Base-by-base conservation (phyloP, 2,888 invertebrate genomes). In the Rhimphoctona megacephalus region DNA sequence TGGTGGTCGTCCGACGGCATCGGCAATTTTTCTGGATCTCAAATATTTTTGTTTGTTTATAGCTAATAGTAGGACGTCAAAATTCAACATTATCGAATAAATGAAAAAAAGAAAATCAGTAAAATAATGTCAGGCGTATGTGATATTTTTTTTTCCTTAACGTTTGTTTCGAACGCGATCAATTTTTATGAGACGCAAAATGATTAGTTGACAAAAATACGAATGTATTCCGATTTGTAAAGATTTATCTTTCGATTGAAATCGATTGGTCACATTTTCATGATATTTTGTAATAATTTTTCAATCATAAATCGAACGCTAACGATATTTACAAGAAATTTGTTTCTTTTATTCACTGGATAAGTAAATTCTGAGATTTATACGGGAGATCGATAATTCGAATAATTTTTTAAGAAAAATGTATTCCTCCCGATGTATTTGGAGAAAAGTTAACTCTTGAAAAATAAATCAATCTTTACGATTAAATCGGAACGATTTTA, bases 1-100 rank as follows among this genome's bases (percentile, higher is more conserved):
- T 7, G 43, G 33, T 43, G 64, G 66, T 11, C 39, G 30, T 49
- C 78, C 83, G 78, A 67, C 79, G 83, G 79, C 66, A 8, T 78
- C n/a, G 4, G 22, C 14, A 17, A 36, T 43, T 25, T n/a, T 2
- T 1, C 17, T 17, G 9, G 39, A 43, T 30, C 57, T 22, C 52
- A 33, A n/a, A 19, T 43, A 19, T 17, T 2, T 67, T 43, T 57
- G 49, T 33, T n/a, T 1, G 19, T n/a, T n/a, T n/a, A 7, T 49
- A n/a, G n/a, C n/a, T n/a, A n/a, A n/a, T n/a, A n/a, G n/a, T 7
- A 49, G 0, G 1, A 17, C 3, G 6, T 19, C 39, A 19, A 49
- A 19, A n/a, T 7, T 49, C 49, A 49, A 19, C 19, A 19, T 49
- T 19, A 19, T 49, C 7, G 19, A 49, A 49, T n/a, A 1, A n/a